Evolutionary conservation across 2,888 invertebrate species (phyloP).

Genomic region (Phyllotreta striolata): DNA sequence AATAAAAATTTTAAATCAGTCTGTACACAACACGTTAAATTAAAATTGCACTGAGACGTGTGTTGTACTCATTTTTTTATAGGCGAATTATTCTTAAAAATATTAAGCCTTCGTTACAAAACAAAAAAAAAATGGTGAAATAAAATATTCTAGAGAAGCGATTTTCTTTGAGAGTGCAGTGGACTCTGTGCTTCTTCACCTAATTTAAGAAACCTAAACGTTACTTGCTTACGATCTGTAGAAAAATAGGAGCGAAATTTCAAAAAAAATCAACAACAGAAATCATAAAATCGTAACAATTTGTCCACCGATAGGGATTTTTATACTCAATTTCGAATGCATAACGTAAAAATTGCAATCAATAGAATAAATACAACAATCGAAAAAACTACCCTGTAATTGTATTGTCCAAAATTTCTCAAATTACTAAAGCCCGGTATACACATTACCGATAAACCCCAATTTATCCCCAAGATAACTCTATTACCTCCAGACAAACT

Average conservation of each 20-base stretch:
- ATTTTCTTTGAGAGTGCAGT: slow-evolving; percentile 4
- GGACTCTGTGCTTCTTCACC: slow-evolving; percentile 29
- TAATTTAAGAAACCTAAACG: slow-evolving; percentile 25
- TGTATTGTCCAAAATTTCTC: slow-evolving; percentile 26
- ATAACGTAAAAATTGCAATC: slow-evolving; percentile 4
- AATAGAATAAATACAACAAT: slow-evolving; percentile 14
- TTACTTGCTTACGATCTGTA: slow-evolving; percentile 21
- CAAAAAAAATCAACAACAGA: too few relatives aligned
- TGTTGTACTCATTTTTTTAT: slow-evolving; percentile 12
- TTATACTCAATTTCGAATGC: slow-evolving; percentile 7
- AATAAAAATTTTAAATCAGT: not conserved
- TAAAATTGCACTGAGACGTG: slow-evolving; percentile 26
- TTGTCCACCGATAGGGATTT: not conserved
- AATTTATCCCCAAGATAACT: too few relatives aligned
- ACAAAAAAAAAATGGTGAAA: slow-evolving; percentile 8
- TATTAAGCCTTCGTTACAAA: slow-evolving; percentile 17
- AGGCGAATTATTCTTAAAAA: slow-evolving; percentile 7
- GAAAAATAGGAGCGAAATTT: slow-evolving; percentile 4
- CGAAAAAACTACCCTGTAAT: slow-evolving; percentile 28
- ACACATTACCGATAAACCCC: not conserved
- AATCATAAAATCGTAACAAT: too few relatives aligned
- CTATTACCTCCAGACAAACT: too few relatives aligned
- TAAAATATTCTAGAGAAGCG: slow-evolving; percentile 2
- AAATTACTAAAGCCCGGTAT: too few relatives aligned
- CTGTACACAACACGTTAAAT: slow-evolving; percentile 23